A percentile compares a stretch with the other conserved stretches of the same genome.
Conservation (phyloP, 1,140 invertebrate genomes). For the Cydia fagiglandana region DNA sequence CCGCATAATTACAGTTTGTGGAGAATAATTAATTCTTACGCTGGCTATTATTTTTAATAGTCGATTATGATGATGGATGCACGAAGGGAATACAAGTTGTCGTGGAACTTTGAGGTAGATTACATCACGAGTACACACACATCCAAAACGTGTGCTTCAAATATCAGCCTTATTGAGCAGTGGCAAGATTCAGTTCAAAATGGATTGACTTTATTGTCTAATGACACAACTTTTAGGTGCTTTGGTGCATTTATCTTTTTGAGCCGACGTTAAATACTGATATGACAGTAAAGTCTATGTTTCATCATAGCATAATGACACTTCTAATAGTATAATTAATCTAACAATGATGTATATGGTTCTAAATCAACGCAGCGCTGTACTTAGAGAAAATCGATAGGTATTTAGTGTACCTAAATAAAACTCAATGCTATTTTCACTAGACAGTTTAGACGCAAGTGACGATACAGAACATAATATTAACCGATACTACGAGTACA, state of each 20-base stretch:
- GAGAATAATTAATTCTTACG: constrained; percentile 20
- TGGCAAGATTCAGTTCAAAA: not conserved
- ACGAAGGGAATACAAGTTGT: constrained; percentile 19
- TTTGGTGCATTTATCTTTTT: not conserved
- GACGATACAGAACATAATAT: too few relatives aligned
- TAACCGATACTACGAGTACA: too few relatives aligned
- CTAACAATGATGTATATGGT: not conserved
- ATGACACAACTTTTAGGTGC: not conserved
- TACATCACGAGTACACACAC: constrained; percentile 1
- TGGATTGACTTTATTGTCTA: not conserved
- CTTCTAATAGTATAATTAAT: not conserved
- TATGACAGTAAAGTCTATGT: not conserved
- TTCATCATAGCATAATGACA: constrained; percentile 1
- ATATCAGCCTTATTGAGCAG: not conserved
- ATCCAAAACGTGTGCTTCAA: not conserved
- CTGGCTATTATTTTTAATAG: constrained; percentile 20
- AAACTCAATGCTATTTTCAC: too few relatives aligned
- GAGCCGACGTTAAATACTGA: not conserved
- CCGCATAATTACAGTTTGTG: constrained; percentile 25
- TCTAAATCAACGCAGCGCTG: too few relatives aligned
- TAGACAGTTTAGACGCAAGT: too few relatives aligned
- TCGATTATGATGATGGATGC: constrained; percentile 20
- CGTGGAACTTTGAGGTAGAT: constrained; percentile 17
- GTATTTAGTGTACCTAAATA: too few relatives aligned
- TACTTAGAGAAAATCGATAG: too few relatives aligned